Conservation (phyloP, 2,888 invertebrate species). For the Lycocerus yunnanus region DNA sequence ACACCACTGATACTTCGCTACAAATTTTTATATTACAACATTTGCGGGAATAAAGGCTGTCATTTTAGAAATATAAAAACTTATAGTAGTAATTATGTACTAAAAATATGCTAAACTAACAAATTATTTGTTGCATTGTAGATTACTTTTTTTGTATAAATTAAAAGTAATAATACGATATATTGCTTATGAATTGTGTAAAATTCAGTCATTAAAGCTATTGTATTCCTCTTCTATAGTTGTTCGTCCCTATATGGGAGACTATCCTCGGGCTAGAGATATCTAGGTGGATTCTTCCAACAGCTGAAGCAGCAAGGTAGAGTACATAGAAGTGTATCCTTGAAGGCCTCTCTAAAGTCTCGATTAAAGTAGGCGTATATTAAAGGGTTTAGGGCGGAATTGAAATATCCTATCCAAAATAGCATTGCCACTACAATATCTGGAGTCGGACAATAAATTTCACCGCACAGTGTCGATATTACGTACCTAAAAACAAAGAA, state of each 20-base stretch:
- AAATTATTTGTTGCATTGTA: neutral
- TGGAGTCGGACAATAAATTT: conserved; percentile 66
- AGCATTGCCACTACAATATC: conserved; percentile 70
- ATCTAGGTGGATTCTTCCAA: conserved; percentile 69
- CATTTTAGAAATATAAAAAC: neutral
- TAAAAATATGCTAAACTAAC: neutral
- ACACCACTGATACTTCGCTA: neutral
- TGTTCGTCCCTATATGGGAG: conserved; percentile 48
- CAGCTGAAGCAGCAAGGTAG: conserved; percentile 81
- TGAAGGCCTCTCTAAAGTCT: conserved; percentile 96
- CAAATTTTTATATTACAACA: neutral
- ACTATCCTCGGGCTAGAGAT: conserved; percentile 54
- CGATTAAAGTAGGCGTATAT: conserved; percentile 96
- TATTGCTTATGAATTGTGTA: conserved; percentile 26
- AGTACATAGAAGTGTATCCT: conserved; percentile 84
- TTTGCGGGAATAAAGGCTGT: neutral
- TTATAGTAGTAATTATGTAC: neutral
- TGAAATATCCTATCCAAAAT: conserved; percentile 97
- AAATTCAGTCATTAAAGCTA: conserved; percentile 22
- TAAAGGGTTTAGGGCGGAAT: conserved; percentile 91
- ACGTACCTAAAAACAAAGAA: conserved; percentile 70
- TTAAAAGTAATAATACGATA: neutral
- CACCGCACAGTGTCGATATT: conserved; percentile 81
- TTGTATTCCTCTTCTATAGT: conserved; percentile 40
- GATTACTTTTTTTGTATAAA: neutral